Percentiles rank a stretch among this genome's conserved stretches.
These are phyloP conservation scores for Nymphalis io DNA, from an alignment of 1,140 invertebrate genomes.

Conservation along the genomic window DNA sequence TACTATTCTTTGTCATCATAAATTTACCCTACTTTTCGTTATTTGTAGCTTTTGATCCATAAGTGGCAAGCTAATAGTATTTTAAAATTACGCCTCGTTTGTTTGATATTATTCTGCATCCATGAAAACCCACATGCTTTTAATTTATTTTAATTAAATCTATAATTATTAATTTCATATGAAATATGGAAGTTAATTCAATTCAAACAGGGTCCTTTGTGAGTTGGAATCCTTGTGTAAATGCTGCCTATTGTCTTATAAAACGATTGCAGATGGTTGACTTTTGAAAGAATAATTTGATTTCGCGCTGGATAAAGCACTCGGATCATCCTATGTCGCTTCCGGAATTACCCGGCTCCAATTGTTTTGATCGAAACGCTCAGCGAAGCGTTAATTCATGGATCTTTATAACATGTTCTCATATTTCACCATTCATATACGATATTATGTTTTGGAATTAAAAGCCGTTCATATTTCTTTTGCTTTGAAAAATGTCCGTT, in stretches of 20 bases:
- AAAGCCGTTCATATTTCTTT: no score
- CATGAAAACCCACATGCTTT: no score
- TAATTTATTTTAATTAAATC: no score
- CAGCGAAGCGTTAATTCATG: conserved; percentile 6
- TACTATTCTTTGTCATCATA: no score
- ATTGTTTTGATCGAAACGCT: conserved; percentile 15
- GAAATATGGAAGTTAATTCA: conserved; percentile 1
- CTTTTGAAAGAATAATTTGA: conserved; percentile 19
- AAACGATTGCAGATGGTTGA: conserved; percentile 19
- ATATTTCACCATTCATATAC: background rate
- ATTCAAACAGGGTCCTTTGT: background rate
- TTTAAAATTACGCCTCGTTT: no score
- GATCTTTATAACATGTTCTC: conserved; percentile 3
- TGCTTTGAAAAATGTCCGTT: no score
- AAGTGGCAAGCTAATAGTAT: no score
- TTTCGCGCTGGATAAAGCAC: conserved; percentile 10
- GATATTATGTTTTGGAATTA: background rate
- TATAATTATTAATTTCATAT: background rate
- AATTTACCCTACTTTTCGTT: no score
- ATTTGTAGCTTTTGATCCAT: no score
- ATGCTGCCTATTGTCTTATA: conserved; percentile 8
- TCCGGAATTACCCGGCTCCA: conserved; percentile 5
- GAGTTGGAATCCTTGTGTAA: background rate
- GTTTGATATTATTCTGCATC: no score
- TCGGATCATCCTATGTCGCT: conserved; percentile 4